Evolutionary conservation across 1,140 invertebrate species (phyloP).

Genomic region (Drosophila novamexicana): DNA sequence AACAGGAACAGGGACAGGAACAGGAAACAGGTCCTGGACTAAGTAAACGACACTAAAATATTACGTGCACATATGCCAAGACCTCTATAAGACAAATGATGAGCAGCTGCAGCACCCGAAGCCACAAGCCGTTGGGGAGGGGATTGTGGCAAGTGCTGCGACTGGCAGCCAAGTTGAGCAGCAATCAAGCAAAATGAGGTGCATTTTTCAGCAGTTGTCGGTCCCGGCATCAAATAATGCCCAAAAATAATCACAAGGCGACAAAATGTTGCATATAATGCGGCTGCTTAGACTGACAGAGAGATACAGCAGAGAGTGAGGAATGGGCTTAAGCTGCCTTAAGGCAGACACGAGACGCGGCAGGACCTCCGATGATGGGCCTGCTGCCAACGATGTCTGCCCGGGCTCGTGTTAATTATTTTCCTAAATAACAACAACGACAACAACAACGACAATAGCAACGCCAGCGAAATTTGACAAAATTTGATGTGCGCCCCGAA

Average conservation of each 20-base stretch:
- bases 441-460: slow-evolving; percentile 27
- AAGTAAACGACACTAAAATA: slow-evolving; percentile 76
- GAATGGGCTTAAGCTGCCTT: neutral
- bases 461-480: slow-evolving; percentile 68
- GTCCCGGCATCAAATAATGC: slow-evolving; percentile 42
- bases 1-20: neutral
- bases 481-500: slow-evolving; percentile 68
- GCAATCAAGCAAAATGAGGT: slow-evolving; percentile 78
- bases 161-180: slow-evolving; percentile 45
- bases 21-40: slow-evolving; percentile 13
- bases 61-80: slow-evolving; percentile 70
- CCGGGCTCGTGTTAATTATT: slow-evolving; percentile 77
- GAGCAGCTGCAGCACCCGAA: slow-evolving; percentile 33
- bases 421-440: slow-evolving; percentile 60
- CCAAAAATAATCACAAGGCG: slow-evolving; percentile 77
- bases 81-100: slow-evolving; percentile 40
- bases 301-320: neutral
- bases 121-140: slow-evolving; percentile 29
- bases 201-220: slow-evolving; percentile 54
- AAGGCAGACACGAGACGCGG: slow-evolving; percentile 19
- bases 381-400: slow-evolving; percentile 11
- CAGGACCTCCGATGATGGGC: slow-evolving; percentile 17
- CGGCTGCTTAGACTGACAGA: slow-evolving; percentile 56
- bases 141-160: neutral
- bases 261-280: slow-evolving; percentile 80